Evolutionary conservation across 2,888 invertebrate genomes (phyloP).

Genomic region (Unio delphinus): DNA sequence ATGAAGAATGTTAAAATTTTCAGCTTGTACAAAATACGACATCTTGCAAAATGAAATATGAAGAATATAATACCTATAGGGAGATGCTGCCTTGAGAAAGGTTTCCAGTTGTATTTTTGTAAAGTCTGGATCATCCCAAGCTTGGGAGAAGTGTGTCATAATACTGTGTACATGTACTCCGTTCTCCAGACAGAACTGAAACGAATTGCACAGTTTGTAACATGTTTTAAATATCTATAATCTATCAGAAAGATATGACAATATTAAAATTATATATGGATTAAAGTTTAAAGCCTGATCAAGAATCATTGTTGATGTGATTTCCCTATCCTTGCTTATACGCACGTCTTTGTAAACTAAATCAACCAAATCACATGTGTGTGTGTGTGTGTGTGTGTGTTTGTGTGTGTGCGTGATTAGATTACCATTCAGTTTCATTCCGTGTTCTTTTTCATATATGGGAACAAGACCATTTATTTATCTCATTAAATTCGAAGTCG

Average conservation of each 20-base stretch:
- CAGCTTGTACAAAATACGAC: too few species aligned
- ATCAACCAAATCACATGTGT: too few species aligned
- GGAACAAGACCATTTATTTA: too few species aligned
- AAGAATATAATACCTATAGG: constrained; percentile 32
- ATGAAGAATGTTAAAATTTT: too few species aligned
- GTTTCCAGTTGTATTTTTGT: constrained; percentile 37
- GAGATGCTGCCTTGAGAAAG: constrained; percentile 28
- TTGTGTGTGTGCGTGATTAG: too few species aligned
- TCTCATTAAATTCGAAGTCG: too few species aligned
- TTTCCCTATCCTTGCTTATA: not conserved
- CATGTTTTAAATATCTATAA: too few species aligned
- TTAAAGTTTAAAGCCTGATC: not conserved
- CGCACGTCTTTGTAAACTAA: too few species aligned
- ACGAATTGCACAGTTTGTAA: not conserved
- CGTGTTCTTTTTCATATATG: too few species aligned
- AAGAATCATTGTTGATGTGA: not conserved
- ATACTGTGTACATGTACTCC: constrained; percentile 43
- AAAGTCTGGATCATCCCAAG: constrained; percentile 46
- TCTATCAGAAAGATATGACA: not conserved
- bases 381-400: too few species aligned
- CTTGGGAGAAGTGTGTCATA: constrained; percentile 51
- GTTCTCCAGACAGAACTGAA: constrained; percentile 38
- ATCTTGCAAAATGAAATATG: not conserved
- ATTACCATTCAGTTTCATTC: too few species aligned
- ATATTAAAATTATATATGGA: not conserved